Base-by-base conservation (phyloP, 2,113 vertebrate species). In the Cichladusa arquata region DNA sequence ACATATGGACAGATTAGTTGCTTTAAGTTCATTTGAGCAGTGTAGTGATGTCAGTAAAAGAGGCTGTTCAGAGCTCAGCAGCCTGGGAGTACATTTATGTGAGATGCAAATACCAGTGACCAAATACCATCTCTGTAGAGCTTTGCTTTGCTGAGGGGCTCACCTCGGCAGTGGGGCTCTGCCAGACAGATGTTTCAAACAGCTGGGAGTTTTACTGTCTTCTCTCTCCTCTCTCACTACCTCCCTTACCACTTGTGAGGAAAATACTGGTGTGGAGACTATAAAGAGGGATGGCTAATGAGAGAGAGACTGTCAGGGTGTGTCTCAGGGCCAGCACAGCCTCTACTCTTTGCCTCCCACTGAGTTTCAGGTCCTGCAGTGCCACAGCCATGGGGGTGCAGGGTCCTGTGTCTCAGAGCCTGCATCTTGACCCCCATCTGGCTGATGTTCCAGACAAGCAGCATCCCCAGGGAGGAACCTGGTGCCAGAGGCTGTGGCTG, bases 301-400 rank as follows among this genome's bases (percentile, higher is more conserved):
- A 25, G 31, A 80, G 6, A 51, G 31, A 20, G 4, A 6, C 16
- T 7, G 19, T 14, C 26, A 31, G 25, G 15, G 2, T 7, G 26
- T 23, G 4, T 2, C 15, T 36, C 2, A 5, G 17, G 40, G 3
- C 12, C 57, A 58, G 28, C 42, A 79, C 45, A 45, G 40, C 5
- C 19, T 34, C 26, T 23, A 0, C 34, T 38, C 4, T 45, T 29
- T 34, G 33, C 4, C 8, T 28, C 6, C 9, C 5, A 11, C 11
- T 1, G 2, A 58, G 4, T 17, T 36, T 14, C 67, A 29, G 29
- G 12, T 48, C 16, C 40, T 1, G 1, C 23, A 33, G 33, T 16
- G 12, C 8, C 66, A 11, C 20, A 44, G n/a, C 38, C 20, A 2
- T 2, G 18, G 1, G 0, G 50, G 17, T 1, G 5, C 8, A 2